Evolutionary conservation across 2,113 vertebrate species (phyloP).

Genomic region (Lanius collurio): DNA sequence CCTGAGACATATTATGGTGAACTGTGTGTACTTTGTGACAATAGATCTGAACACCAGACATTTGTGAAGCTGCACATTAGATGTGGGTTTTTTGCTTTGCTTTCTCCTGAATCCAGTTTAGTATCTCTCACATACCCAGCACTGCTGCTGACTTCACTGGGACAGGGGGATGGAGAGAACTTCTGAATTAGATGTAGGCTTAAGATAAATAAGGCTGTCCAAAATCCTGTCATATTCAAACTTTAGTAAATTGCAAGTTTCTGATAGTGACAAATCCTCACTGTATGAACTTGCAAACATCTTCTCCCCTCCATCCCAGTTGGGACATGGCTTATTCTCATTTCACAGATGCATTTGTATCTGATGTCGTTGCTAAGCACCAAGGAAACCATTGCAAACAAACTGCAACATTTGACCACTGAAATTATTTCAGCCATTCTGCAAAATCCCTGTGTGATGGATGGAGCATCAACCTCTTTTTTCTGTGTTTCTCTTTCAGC

Average conservation of each 20-base stretch:
- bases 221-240: not conserved
- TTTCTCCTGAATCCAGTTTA: not conserved
- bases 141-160: not conserved
- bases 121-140: not conserved
- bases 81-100: not conserved
- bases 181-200: not conserved
- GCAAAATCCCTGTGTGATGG: not conserved
- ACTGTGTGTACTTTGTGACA: not conserved
- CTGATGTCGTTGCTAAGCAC: not conserved
- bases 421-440: not conserved
- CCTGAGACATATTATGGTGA: not conserved
- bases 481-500: conserved; percentile 76
- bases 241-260: not conserved
- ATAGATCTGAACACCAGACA: not conserved
- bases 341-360: accelerated
- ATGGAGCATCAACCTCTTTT: not conserved
- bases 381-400: not conserved
- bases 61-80: not conserved
- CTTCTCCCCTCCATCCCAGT: not conserved
- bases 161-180: not conserved
- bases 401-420: not conserved
- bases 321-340: not conserved
- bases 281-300: not conserved
- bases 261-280: not conserved
- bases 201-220: not conserved